Conservation (phyloP, 2,797 vertebrate genomes). For the Urophycis tenuis region DNA sequence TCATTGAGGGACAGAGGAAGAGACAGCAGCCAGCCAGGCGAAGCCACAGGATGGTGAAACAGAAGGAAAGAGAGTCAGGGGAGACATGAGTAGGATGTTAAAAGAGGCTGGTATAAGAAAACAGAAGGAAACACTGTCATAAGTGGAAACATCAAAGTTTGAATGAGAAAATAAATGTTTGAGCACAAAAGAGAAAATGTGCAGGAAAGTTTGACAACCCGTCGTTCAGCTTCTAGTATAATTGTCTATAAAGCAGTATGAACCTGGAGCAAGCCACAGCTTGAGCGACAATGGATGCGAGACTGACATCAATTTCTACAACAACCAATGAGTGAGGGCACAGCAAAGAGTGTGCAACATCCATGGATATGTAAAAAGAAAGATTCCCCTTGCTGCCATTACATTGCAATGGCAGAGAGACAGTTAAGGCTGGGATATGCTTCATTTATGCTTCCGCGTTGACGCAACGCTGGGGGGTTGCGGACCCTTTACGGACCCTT, state of each 20-base stretch:
- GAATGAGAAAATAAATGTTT: neutral
- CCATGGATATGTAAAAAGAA: neutral
- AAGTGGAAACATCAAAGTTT: neutral
- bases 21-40: neutral
- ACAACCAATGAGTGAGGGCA: neutral
- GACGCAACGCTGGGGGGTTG: too few species aligned
- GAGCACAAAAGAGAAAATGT: neutral
- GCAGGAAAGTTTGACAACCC: neutral
- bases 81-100: constrained; percentile 1
- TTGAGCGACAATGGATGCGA: neutral
- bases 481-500: too few species aligned
- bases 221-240: neutral
- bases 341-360: neutral
- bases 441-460: too few species aligned
- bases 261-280: neutral
- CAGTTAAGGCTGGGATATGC: too few species aligned
- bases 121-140: neutral
- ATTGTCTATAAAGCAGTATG: neutral
- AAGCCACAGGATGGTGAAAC: neutral
- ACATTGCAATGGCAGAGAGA: neutral
- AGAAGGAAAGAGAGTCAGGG: neutral
- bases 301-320: neutral
- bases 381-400: neutral
- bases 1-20: neutral
- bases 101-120: neutral